Percentiles rank a stretch among this genome's conserved stretches.
These are phyloP conservation scores for Callyntrura sp. DNA, from an alignment of 2,888 invertebrate species.

Conservation along the genomic window DNA sequence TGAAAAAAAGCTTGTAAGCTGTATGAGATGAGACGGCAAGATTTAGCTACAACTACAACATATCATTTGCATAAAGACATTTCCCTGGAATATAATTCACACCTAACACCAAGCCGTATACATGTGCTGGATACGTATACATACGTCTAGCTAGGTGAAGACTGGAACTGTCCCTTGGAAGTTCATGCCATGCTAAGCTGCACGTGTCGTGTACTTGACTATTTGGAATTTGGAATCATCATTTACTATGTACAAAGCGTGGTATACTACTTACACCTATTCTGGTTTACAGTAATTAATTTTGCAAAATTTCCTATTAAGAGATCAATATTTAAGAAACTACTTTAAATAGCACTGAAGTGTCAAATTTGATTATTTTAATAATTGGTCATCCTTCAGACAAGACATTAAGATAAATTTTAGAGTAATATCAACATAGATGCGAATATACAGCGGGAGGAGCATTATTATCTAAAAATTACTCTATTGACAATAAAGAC, in stretches of 20 bases:
- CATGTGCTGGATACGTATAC: background rate
- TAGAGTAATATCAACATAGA: too few relatives aligned
- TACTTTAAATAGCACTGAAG: too few relatives aligned
- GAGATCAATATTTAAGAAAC: too few relatives aligned
- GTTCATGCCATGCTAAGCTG: background rate
- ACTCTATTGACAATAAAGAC: background rate
- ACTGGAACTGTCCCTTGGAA: slow-evolving; percentile 19
- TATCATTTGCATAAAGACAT: background rate
- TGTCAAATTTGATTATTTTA: too few relatives aligned
- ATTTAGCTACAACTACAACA: too few relatives aligned
- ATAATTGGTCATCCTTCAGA: too few relatives aligned
- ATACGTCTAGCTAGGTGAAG: background rate
- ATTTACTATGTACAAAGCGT: background rate
- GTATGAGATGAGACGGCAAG: too few relatives aligned
- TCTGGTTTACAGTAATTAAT: background rate
- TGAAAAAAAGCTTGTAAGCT: background rate
- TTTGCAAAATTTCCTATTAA: background rate
- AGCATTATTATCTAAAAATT: background rate
- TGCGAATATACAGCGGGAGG: too few relatives aligned
- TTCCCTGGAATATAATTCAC: background rate
- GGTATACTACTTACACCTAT: background rate
- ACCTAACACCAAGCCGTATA: background rate
- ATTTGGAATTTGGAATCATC: background rate
- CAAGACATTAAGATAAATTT: too few relatives aligned
- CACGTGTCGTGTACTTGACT: slow-evolving; percentile 17